Base-by-base conservation (phyloP, 53 echinoderm and acorn worm species). In the Paelopatides confundens region DNA sequence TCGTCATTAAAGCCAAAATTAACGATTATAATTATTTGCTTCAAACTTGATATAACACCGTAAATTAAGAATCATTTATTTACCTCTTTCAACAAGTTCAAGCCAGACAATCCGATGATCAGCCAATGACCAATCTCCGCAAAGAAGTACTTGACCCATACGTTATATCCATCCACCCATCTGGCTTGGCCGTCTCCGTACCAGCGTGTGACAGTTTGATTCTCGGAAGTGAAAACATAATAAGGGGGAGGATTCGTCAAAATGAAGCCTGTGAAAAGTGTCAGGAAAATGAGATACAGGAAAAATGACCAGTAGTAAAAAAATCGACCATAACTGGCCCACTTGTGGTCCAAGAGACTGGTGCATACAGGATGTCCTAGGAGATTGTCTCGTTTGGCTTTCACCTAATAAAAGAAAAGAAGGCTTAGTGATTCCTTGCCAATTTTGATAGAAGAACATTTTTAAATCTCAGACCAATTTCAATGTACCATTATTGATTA, bases 261-360 rank as follows among this genome's bases (percentile, higher is more conserved):
- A 11, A 95, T 87, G 88, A 92, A 99, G 40, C 95, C 99, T 3
- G 99, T 99, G 84, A 99, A 85, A 30, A 99, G 85, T n/a, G 88
- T 48, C 47, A 99, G 67, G 90, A 95, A 95, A n/a, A 89, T 32
- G 13, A 90, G 69, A 65, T 94, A 95, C 88, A 95, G 87, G 66
- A 93, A 34, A 35, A 99, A 88, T 18, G 94, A 95, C 8, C 85
- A 26, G 88, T 95, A 99, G 94, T 99, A 99, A 92, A 99, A 94
- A 86, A 90, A 64, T 10, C 99, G 89, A 11, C 95, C 95, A 27
- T 99, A 99, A 85, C 90, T 90, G 74, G 86, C 90, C 99, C 99
- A 99, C 84, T 99, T 99, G 88, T 95, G 95, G 50, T 89, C 86
- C 51, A 99, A 86, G 48, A 97, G 91, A 38, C 90, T 90, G 37